Evolutionary conservation across 2,797 vertebrate species (phyloP).

Genomic region (Myotis vivesi): DNA sequence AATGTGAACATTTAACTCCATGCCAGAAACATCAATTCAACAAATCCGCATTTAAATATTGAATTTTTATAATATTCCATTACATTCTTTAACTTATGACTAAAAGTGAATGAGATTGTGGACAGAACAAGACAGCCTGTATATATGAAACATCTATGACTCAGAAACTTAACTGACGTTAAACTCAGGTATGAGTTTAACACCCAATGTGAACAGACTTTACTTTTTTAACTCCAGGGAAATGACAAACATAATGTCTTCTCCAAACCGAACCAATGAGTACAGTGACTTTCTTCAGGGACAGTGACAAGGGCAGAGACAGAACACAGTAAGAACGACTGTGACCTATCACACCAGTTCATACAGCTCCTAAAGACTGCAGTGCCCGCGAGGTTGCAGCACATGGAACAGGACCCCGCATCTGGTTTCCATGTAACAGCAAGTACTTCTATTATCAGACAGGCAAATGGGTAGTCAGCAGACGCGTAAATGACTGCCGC

Average conservation of each 20-base stretch:
- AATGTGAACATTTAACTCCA: not conserved
- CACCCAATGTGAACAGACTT: not conserved
- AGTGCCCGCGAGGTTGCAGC: not conserved
- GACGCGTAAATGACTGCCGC: not conserved
- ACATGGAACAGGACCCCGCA: not conserved
- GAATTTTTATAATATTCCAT: not conserved
- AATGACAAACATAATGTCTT: not conserved
- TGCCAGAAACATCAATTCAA: not conserved
- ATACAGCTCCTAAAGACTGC: not conserved
- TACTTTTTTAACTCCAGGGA: constrained; percentile 2
- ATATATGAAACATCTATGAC: not conserved
- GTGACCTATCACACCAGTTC: constrained; percentile 14
- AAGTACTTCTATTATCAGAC: constrained; percentile 28
- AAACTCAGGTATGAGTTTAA: not conserved
- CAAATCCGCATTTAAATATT: not conserved
- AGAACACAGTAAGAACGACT: constrained; percentile 35
- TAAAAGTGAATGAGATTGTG: not conserved
- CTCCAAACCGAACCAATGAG: not conserved
- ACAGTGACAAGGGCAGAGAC: not conserved
- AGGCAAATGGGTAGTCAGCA: not conserved
- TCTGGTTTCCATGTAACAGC: constrained; percentile 15
- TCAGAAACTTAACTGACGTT: not conserved
- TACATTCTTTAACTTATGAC: not conserved
- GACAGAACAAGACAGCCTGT: accelerated
- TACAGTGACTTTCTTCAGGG: constrained; percentile 29